Evolutionary conservation across 2,797 vertebrate genomes (phyloP), one percentile per base, ranked within the genome.

Genomic region (Natrix natrix): DNA sequence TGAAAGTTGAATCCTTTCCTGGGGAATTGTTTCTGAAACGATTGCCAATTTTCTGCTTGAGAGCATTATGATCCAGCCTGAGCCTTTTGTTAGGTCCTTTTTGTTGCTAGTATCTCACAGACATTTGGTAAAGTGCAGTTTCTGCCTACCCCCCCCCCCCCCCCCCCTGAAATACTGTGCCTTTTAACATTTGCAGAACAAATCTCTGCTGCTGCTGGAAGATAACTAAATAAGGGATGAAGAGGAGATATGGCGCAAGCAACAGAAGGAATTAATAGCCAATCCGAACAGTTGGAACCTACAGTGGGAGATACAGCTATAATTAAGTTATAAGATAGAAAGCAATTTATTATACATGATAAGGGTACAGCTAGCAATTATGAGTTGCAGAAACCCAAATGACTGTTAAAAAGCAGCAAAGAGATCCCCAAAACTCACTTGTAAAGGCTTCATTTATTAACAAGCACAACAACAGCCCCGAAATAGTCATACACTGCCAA

Each of bases 41-140:
- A 97, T 97, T 98, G 97, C 96, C 96, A 97, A 98, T 98, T 98
- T 98, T 97, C 97, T 97, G 97, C 97, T 97, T 98, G 97, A 98
- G 96, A 97, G 96, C 96, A 96, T 98, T 97, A 97, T 96, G 97
- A 98, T 97, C 97, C 97, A 94, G 90, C 94, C 96, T 93, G 43
- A 95, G 94, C 22, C 95, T 97, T 97, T 96, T 92, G 95, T 95
- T 97, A 94, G 66, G 92, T 95, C 96, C 93, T 97, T 97, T 96
- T 94, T 96, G 22, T 93, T 94, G 88, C 94, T 95, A 92, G 86
- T 96, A 93, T 97, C 95, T 87, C 0, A 88, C 95, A 96, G 94
- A 95, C 93, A 93, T 95, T 96, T 94, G 91, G 60, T 94, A 91
- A 94, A 95, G 92, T 69, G 93, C 92, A 97, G 95, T 96, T 91